These are phyloP conservation scores for Clarias macrocephalus DNA, from an alignment of 2,113 vertebrate species.

Conservation along the genomic window DNA sequence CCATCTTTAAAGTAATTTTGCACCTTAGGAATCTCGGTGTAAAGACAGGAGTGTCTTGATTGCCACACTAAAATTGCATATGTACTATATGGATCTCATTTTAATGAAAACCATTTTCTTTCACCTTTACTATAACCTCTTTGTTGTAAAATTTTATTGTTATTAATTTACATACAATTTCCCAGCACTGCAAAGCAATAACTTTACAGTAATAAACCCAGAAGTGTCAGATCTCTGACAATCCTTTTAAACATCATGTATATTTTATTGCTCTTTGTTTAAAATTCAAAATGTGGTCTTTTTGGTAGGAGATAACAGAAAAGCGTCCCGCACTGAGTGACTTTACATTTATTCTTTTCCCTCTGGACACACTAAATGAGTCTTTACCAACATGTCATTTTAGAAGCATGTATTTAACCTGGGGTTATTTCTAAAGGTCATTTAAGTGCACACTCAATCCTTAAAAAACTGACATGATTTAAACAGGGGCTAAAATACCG, in stretches of 20 bases:
- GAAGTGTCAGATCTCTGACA: too few relatives aligned
- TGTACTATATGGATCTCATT: not conserved
- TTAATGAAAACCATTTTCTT: not conserved
- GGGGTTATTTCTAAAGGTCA: not conserved
- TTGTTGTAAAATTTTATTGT: not conserved
- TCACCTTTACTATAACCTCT: not conserved
- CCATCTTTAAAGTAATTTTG: not conserved
- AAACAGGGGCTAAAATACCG: not conserved
- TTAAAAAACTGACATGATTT: not conserved
- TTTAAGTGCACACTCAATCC: not conserved
- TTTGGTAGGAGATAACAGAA: too few relatives aligned
- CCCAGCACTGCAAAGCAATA: not conserved
- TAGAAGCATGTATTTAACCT: not conserved
- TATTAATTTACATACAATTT: not conserved
- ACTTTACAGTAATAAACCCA: not conserved
- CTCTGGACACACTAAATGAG: not conserved
- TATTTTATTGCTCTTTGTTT: not conserved
- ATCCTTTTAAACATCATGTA: not conserved
- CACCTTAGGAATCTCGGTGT: not conserved
- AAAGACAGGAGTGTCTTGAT: not conserved
- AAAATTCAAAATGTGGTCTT: not conserved
- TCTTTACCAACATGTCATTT: not conserved
- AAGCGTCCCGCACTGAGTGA: not conserved
- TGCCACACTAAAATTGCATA: not conserved
- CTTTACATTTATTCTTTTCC: not conserved